phyloP scores from a whole-genome alignment of 2,797 vertebrate genomes.

The Catamblyrhynchus diadema region DNA sequence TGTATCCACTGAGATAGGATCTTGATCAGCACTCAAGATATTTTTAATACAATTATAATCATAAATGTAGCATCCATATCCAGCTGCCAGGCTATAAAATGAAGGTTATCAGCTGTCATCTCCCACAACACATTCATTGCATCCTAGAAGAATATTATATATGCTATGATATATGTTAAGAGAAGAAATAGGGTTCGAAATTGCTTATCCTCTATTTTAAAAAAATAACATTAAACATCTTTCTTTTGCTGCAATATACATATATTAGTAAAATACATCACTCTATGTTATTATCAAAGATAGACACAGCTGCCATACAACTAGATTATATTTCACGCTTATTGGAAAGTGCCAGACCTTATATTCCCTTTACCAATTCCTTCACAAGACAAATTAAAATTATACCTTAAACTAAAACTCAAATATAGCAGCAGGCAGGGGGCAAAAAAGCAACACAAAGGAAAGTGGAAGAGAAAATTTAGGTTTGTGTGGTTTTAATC shows the following conservation, averaged over 20 bases:
- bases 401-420: background rate
- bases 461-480: background rate
- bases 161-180: background rate
- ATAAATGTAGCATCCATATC: background rate
- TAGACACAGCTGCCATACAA: background rate
- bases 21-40: background rate
- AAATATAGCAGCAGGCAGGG: background rate
- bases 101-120: background rate
- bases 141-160: background rate
- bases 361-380: background rate
- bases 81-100: background rate
- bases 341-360: background rate
- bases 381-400: background rate
- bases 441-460: background rate
- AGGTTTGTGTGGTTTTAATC: background rate
- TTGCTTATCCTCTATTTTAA: background rate
- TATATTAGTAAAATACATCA: background rate
- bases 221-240: background rate
- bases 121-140: background rate
- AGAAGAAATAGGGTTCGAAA: background rate
- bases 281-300: background rate
- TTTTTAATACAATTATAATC: background rate
- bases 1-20: background rate
- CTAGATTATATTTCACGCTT: background rate
- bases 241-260: background rate